phyloP scores from a whole-genome alignment of 2,797 vertebrate genomes.

The Harpagifer antarcticus region DNA sequence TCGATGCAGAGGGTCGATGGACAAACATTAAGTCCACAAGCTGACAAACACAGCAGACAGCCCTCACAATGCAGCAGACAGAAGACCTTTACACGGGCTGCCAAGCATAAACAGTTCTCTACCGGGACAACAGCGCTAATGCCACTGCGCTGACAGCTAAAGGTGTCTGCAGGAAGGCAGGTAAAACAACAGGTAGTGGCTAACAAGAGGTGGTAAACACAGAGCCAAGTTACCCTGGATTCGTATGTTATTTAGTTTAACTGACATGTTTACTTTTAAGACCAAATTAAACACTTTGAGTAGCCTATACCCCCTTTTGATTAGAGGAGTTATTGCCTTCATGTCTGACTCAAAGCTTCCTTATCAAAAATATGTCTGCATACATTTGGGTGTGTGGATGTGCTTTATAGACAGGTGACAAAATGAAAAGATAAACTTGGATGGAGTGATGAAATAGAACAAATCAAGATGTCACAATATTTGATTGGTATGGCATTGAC shows the following conservation, averaged over 20 bases:
- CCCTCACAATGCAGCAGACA: slow-evolving; percentile 55
- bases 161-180: slow-evolving; percentile 31
- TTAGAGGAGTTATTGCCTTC: not conserved
- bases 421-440: not conserved
- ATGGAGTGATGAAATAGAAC: not conserved
- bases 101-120: slow-evolving; percentile 34
- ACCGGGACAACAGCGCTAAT: slow-evolving; percentile 38
- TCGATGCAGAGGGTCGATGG: slow-evolving; percentile 72
- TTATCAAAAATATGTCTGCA: too few species aligned
- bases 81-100: slow-evolving; percentile 47
- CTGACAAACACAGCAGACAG: slow-evolving; percentile 64
- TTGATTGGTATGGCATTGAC: not conserved
- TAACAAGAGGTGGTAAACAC: slow-evolving; percentile 22
- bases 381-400: too few species aligned
- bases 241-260: slow-evolving; percentile 1
- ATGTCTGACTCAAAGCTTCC: too few species aligned
- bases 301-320: not conserved
- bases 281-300: not conserved
- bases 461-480: not conserved
- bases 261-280: not conserved
- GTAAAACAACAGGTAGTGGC: slow-evolving; percentile 32
- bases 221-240: not conserved
- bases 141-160: slow-evolving; percentile 45
- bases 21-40: slow-evolving; percentile 71
- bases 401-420: not conserved